Conservation (phyloP, 2,888 invertebrate genomes). For the Pseudolycoriella hygida region DNA sequence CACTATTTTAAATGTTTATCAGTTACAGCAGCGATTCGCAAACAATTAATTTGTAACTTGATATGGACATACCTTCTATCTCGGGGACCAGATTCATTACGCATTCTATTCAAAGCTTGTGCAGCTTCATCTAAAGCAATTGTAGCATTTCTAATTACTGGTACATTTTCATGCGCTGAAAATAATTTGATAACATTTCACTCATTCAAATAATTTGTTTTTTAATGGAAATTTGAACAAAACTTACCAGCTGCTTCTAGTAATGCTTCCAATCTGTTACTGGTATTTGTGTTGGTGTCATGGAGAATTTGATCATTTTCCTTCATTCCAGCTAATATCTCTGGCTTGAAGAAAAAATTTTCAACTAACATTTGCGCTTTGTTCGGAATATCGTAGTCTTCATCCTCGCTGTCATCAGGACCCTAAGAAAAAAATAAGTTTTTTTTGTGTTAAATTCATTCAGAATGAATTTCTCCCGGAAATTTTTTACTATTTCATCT, state of each 20-base stretch:
- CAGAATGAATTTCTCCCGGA: not conserved
- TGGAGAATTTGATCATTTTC: not conserved
- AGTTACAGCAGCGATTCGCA: too few relatives aligned
- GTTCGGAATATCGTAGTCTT: conserved; percentile 2
- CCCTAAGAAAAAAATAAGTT: not conserved
- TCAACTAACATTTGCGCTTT: not conserved
- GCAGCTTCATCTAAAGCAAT: conserved; percentile 95
- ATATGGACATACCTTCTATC: conserved; percentile 32
- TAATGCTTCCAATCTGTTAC: conserved; percentile 62
- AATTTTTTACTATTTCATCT: conserved; percentile 14
- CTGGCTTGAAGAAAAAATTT: not conserved
- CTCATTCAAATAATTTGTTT: not conserved
- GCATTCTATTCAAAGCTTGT: conserved; percentile 89
- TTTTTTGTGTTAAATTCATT: not conserved
- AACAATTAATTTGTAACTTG: too few relatives aligned
- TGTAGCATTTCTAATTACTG: conserved; percentile 32
- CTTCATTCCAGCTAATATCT: not conserved
- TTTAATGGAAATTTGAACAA: not conserved
- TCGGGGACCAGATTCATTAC: conserved; percentile 64
- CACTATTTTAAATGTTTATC: not conserved
- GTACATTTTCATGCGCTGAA: conserved; percentile 26
- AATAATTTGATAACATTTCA: not conserved
- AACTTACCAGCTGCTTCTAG: conserved; percentile 65
- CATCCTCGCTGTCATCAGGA: conserved; percentile 1
- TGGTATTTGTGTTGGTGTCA: conserved; percentile 27